Base-by-base conservation (phyloP, 1,140 invertebrate species). In the Atopsyche davidsoni region DNA sequence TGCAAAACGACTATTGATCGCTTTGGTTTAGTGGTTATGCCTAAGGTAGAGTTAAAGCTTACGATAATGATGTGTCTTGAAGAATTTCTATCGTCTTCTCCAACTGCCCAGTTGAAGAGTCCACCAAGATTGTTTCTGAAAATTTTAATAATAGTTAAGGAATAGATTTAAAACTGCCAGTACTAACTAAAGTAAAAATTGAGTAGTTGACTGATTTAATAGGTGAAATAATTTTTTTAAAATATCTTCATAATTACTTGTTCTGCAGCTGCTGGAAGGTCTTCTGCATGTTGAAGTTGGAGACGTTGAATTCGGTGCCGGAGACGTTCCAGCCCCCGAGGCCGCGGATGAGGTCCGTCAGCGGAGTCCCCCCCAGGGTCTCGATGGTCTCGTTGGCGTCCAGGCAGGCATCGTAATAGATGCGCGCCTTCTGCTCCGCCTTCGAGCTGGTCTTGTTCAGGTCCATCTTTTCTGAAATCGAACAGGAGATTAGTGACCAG, bases 321-420 rank as follows among this genome's bases (percentile, higher is more conserved):
- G 70, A 66, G 31, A 90, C 69, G 61, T 84, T 86, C 88, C 89
- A 91, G 0, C 88, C 87, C 0, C 86, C 87, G 38, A 86, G 66
- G 43, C 82, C 75, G 16, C 78, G 67, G 21, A 97, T 67, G 0
- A 97, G 63, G 23, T 85, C 77, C 2, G 87, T 61, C 67, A 98
- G 78, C 0, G 95, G 95, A 57, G 85, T 76, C 2, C 83, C 80
- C 0, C 89, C 89, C 4, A 89, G 64, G 32, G 79, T 70, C 72
- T 96, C 93, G 41, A 96, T 86, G 0, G 87, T 94, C 62, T 93
- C 91, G 59, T 96, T 94, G 1, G 78, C 77, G 67, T 98, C 94
- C 76, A 97, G 81, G 64, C 95, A 98, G 0, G 94, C 94, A 49
- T 84, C 73, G 67, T 94, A 98, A 68, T 96, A 98, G 2, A 84